Evolutionary conservation across 2,113 vertebrate genomes (phyloP).

Genomic region (Morphnarchus princeps): DNA sequence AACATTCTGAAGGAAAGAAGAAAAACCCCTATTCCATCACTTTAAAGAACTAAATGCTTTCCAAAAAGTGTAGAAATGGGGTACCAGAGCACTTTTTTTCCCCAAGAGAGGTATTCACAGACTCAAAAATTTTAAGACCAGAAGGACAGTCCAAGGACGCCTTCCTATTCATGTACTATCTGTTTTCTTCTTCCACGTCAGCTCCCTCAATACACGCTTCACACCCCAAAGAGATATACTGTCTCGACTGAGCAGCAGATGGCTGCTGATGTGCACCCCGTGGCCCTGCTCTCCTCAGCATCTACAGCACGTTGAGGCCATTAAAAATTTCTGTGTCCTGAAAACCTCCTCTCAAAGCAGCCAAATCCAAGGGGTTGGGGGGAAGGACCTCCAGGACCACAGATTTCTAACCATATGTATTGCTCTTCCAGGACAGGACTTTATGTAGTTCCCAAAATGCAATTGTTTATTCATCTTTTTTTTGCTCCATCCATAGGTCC

Average conservation of each 20-base stretch:
- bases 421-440: neutral
- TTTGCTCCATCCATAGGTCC: neutral
- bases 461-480: neutral
- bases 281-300: neutral
- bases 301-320: neutral
- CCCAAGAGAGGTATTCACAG: neutral
- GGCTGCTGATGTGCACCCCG: accelerated
- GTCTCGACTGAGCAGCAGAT: neutral
- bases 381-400: neutral
- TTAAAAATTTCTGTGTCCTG: neutral
- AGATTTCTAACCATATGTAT: neutral
- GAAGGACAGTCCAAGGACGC: neutral
- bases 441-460: neutral
- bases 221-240: neutral
- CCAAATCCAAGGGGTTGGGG: accelerated
- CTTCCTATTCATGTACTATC: neutral
- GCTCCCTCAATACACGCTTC: neutral
- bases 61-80: neutral
- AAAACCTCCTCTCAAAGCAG: neutral
- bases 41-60: neutral
- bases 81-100: neutral
- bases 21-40: neutral
- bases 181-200: neutral
- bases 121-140: neutral
- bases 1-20: neutral